Base-by-base conservation (phyloP, 2,888 invertebrate genomes). In the Drosophila macrothrix region DNA sequence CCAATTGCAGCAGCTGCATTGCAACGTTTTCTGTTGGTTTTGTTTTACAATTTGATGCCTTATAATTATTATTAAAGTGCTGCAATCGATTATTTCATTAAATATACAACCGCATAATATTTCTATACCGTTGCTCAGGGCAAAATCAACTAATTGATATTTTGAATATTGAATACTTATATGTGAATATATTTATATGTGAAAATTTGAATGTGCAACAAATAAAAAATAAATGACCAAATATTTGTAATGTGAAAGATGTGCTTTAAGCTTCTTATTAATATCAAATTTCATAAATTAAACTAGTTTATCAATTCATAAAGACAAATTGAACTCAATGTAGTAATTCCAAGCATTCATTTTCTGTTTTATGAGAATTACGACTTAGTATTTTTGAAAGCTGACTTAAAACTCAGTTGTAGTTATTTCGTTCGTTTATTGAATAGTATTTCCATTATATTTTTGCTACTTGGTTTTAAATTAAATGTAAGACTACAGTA, bases 401-500 rank as follows among this genome's bases (percentile, higher is more conserved):
- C 22, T 12, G 5, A 55, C 43, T 52, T 33, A 19, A 39, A 52
- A 59, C 1, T 22, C 43, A 7, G 46, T 62, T 66, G 0, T 31
- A 73, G 63, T 79, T 67, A 55, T 60, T 69, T 69, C 52, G 58
- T 66, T 75, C 22, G 62, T 82, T 82, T 88, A 84, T 80, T 78
- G 70, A 70, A 80, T 71, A 55, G 55, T 58, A 69, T 75, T 83
- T 80, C 67, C 79, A 78, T 83, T 84, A 73, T 70, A 64, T 61
- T 69, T 70, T 65, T 67, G 63, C 72, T 67, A 72, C 35, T 80
- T 79, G 62, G 73, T 77, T 72, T 87, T 87, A 89, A 87, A 87
- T 89, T 83, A 87, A 80, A 80, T 83, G 65, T 89, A 87, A 84
- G 69, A 76, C 80, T 86, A 88, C 62, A 78, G 49, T 78, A 68